Base-by-base conservation (phyloP, 2,113 vertebrate species). In the Nipponia nippon region DNA sequence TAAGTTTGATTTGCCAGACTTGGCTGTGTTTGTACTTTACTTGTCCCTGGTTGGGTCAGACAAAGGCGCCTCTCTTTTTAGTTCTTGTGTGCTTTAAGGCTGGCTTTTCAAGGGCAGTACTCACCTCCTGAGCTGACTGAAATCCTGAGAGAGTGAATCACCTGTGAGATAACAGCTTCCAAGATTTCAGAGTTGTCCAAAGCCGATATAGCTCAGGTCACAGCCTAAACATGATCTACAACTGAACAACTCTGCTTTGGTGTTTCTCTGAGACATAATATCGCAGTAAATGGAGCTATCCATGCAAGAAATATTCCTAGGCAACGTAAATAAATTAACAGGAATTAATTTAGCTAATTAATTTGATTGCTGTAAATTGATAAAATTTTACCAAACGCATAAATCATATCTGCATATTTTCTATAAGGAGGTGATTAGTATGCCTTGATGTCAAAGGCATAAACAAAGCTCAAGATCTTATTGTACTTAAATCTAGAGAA, bases 281-380 rank as follows among this genome's bases (percentile, higher is more conserved):
- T 83, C 59, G 36, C 23, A 52, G 79, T 80, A 94, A 93, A 75
- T 40, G 42, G 46, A 97, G 67, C 30, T 92, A 96, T 65, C 69
- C 16, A 8, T 53, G 25, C 87, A 93, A 94, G 61, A 91, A 91
- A 26, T 93, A 84, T 89, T 95, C 36, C 56, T 67, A 83, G 52
- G 92, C 63, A 91, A 63, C 55, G 59, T 91, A 97, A 97, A 97
- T 96, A 96, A 83, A 95, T 90, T 92, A 92, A 79, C 23, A 73
- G 52, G 81, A 87, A 95, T 96, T 94, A 94, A 91, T 93, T 91
- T 67, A 88, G 53, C 65, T 97, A 88, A 96, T 98, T 97, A 96
- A 93, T 90, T 94, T 97, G 93, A 97, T 97, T 97, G 94, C 95
- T 83, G 66, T 73, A 96, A 96, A 88, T 95, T 89, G 83, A 77